Conservation (phyloP, 2,797 vertebrate species). For the Crotalus adamanteus region DNA sequence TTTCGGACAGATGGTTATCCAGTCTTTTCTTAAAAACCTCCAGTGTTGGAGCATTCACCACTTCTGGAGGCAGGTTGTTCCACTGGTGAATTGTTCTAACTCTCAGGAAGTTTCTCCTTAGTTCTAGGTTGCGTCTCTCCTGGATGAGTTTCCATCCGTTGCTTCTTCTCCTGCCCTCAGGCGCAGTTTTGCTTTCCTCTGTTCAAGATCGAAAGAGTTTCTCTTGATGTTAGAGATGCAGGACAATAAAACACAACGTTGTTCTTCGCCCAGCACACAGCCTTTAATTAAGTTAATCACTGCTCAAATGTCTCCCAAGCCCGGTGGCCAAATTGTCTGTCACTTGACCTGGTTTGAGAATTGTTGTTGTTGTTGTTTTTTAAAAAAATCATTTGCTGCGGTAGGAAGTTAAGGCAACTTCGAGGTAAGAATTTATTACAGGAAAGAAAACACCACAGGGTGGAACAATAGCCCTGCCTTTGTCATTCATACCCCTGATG, state of each 20-base stretch:
- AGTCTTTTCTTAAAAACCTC: too few relatives aligned
- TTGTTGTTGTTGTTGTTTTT: not conserved
- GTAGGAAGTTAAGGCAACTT: not conserved
- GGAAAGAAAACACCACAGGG: slow-evolving; percentile 22
- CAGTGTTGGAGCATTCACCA: too few relatives aligned
- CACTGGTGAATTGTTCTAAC: too few relatives aligned
- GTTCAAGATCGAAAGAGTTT: not conserved
- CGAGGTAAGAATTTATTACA: slow-evolving; percentile 35
- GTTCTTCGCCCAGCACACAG: not conserved
- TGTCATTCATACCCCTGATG: slow-evolving; percentile 60
- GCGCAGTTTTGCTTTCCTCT: not conserved
- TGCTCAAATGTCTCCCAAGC: rapidly evolving
- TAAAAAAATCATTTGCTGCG: not conserved
- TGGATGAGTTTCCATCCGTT: too few relatives aligned
- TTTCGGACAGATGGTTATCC: too few relatives aligned
- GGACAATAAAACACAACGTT: not conserved
- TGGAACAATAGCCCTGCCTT: slow-evolving; percentile 34
- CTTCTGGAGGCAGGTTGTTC: too few relatives aligned
- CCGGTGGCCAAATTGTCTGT: not conserved
- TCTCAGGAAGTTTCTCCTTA: too few relatives aligned
- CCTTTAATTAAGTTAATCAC: not conserved
- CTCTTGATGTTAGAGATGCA: not conserved
- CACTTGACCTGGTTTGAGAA: not conserved
- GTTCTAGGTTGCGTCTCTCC: too few relatives aligned
- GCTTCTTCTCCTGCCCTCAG: too few relatives aligned